These are phyloP conservation scores for Helarctos malayanus DNA, from an alignment of 2,797 vertebrate genomes.

Conservation along the genomic window DNA sequence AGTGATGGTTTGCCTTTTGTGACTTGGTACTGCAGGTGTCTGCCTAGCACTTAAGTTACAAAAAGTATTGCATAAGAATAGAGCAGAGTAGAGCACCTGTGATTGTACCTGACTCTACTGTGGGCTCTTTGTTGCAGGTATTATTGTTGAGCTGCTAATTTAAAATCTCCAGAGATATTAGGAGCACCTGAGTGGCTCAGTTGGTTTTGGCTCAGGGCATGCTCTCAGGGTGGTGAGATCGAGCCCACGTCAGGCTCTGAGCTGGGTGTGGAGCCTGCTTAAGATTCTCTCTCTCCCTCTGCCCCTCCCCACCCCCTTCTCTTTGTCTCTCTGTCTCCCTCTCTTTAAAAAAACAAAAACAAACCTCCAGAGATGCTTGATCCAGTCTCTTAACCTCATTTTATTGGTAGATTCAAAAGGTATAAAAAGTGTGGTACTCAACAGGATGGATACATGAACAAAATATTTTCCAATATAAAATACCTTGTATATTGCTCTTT, in stretches of 20 bases:
- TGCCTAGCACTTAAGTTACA: conserved; percentile 11
- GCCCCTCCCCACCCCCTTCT: background rate
- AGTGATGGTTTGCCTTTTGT: background rate
- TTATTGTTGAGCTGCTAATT: conserved; percentile 5
- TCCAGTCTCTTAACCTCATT: background rate
- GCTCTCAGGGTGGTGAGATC: background rate
- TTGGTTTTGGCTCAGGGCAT: background rate
- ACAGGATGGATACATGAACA: conserved; percentile 2
- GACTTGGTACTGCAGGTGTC: background rate
- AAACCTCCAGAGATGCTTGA: background rate
- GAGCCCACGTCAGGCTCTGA: background rate
- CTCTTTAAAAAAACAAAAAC: background rate
- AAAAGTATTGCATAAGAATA: background rate
- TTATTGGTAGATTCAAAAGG: conserved; percentile 19
- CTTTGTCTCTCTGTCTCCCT: background rate
- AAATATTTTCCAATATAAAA: background rate
- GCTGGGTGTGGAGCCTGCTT: background rate
- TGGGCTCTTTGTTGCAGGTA: background rate
- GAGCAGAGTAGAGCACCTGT: background rate
- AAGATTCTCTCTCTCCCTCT: background rate
- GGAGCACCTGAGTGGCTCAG: background rate
- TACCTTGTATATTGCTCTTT: background rate
- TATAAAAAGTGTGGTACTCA: background rate
- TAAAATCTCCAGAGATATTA: conserved; percentile 12
- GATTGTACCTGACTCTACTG: background rate